Conservation (phyloP, 2,797 vertebrate species). For the Eulemur mongoz region DNA sequence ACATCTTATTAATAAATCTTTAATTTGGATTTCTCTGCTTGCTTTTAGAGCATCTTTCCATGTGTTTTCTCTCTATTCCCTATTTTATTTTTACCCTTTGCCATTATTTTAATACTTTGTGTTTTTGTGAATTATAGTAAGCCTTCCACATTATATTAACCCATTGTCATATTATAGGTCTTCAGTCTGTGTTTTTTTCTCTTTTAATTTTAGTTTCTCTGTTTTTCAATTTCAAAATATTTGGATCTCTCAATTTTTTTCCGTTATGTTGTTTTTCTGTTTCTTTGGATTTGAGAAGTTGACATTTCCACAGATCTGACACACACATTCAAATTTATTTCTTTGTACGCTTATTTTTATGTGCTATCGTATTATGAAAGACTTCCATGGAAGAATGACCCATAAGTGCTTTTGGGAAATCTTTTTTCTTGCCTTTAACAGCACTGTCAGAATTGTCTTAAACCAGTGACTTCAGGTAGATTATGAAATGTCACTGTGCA, state of each 20-base stretch:
- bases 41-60: neutral
- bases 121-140: neutral
- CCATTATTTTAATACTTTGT: neutral
- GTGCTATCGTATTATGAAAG: neutral
- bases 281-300: slow-evolving; percentile 9
- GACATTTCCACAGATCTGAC: neutral
- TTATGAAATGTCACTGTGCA: neutral
- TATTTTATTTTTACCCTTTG: neutral
- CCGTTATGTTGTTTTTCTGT: neutral
- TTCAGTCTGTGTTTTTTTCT: neutral
- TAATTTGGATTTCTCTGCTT: neutral
- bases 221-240: neutral
- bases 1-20: neutral
- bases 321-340: slow-evolving; percentile 2
- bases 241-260: neutral
- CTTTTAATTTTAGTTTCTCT: neutral
- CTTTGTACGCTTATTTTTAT: slow-evolving; percentile 27
- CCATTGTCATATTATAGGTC: neutral
- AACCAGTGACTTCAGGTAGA: neutral
- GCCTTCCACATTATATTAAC: neutral
- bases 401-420: neutral
- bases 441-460: neutral
- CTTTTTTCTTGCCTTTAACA: slow-evolving; percentile 8
- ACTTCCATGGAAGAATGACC: neutral
- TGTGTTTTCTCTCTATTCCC: neutral